Evolutionary conservation across 2,888 invertebrate genomes (phyloP).

Genomic region (Drosophila tripunctata): DNA sequence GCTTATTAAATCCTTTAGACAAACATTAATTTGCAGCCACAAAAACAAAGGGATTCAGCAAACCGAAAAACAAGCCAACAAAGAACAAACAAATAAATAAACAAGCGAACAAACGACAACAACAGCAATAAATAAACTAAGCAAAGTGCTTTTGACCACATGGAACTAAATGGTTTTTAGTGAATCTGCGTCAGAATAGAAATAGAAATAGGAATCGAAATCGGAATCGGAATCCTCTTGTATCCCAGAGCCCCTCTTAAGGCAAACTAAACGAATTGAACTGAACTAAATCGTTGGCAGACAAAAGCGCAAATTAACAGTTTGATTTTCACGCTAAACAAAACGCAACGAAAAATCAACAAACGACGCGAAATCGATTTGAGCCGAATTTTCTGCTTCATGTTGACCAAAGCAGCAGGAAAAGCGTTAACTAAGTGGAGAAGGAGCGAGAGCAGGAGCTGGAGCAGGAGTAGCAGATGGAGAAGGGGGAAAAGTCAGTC

Average conservation of each 20-base stretch:
- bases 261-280: slow-evolving; percentile 28
- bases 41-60: slow-evolving; percentile 59
- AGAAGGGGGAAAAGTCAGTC: background rate
- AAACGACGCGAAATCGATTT: slow-evolving; percentile 73
- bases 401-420: slow-evolving; percentile 35
- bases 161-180: slow-evolving; percentile 25
- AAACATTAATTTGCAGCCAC: slow-evolving; percentile 75
- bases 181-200: background rate
- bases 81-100: slow-evolving; percentile 28
- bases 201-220: background rate
- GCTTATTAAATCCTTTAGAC: slow-evolving; percentile 76
- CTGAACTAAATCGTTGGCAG: slow-evolving; percentile 50
- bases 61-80: slow-evolving; percentile 55
- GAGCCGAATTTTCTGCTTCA: slow-evolving; percentile 24
- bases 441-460: too few relatives aligned
- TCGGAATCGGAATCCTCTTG: background rate
- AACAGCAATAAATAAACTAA: slow-evolving; percentile 20
- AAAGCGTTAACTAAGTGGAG: too few relatives aligned
- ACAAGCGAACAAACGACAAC: slow-evolving; percentile 22
- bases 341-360: slow-evolving; percentile 77
- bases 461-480: background rate
- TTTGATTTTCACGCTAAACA: slow-evolving; percentile 79
- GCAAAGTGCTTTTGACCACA: slow-evolving; percentile 66
- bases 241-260: slow-evolving; percentile 7
- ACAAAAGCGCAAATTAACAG: slow-evolving; percentile 80